Evolutionary conservation across 2,113 vertebrate genomes (phyloP), one percentile per base, ranked within the genome.

Genomic region (Mus spicilegus): DNA sequence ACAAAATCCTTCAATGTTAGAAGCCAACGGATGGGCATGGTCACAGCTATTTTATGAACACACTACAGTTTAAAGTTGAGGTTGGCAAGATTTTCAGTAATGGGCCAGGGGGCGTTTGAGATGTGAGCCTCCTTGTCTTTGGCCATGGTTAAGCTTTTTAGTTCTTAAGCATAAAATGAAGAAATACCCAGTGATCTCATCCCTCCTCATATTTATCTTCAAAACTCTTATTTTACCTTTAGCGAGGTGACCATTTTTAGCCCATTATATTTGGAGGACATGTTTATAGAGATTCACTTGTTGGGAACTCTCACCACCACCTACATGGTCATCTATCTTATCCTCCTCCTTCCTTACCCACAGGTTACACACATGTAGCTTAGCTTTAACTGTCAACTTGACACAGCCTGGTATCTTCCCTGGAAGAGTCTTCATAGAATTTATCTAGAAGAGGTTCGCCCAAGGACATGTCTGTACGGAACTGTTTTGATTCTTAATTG

Each of bases 21-120:
- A 69, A 89, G 13, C 30, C 70, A 69, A 84, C 11, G 19, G 22
- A 9, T 3, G 70, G 46, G 14, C 65, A 2, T 17, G 51, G 54
- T 95, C 93, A 94, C 11, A 73, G 6, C 36, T 67, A 56, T 56
- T 94, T 80, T 76, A 91, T 46, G 65, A 87, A 58, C 16, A 94
- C 19, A 49, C 28, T 39, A 51, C 8, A 90, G 49, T 36, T 67
- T 75, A 90, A 86, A 93, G 61, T 26, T 49, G n/a, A 56, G 24
- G 20, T 22, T 67, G 80, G 81, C 81, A 90, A 49, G 2, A 4
- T 0, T 56, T 85, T 87, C 51, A 65, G 58, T 28, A 63, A 93
- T 95, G 67, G 8, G 65, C 39, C 67, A 78, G 33, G 58, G 0
- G 36, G 67, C 58, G 67, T 65, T 70, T 87, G 84, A 77, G 84